Conservation (phyloP, 2,113 vertebrate species). For the Coracopsis vasa region DNA sequence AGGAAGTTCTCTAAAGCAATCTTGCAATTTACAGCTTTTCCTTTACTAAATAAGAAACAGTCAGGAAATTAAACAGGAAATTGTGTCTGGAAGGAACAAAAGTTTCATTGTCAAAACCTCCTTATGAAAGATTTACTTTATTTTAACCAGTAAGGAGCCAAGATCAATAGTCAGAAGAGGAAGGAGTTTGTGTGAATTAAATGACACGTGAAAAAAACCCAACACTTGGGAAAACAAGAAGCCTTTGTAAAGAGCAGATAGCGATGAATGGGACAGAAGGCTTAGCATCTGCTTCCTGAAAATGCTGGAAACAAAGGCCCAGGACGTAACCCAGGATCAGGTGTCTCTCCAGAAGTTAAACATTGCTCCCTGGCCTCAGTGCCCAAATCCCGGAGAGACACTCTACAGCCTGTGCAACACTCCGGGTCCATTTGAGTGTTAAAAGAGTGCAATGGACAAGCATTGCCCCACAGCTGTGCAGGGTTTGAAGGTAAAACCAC, state of each 20-base stretch:
- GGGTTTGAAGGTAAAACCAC: not conserved
- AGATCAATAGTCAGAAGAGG: slow-evolving; percentile 35
- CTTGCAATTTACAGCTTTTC: slow-evolving; percentile 55
- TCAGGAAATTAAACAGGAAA: slow-evolving; percentile 67
- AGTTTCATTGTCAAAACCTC: slow-evolving; percentile 29
- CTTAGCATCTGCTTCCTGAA: not conserved
- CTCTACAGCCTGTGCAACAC: not conserved
- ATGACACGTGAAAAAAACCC: rapidly evolving
- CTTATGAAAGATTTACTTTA: slow-evolving; percentile 44
- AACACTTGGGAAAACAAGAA: not conserved
- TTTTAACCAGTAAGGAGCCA: slow-evolving; percentile 41
- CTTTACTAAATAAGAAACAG: slow-evolving; percentile 24
- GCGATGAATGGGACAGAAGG: not conserved
- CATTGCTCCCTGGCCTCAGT: rapidly evolving
- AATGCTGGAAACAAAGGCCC: not conserved
- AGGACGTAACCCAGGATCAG: not conserved
- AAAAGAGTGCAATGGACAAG: not conserved
- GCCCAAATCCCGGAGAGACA: not conserved
- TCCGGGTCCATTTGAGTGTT: not conserved
- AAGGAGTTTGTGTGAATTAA: slow-evolving; percentile 32
- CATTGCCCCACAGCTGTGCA: rapidly evolving
- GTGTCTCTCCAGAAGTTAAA: not conserved
- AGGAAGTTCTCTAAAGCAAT: slow-evolving; percentile 30
- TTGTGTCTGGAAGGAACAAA: slow-evolving; percentile 60
- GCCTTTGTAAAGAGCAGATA: slow-evolving; percentile 2